Evolutionary conservation across 1,140 invertebrate genomes (phyloP), one percentile per base, ranked within the genome.

Genomic region (Scaptomyza pallida): DNA sequence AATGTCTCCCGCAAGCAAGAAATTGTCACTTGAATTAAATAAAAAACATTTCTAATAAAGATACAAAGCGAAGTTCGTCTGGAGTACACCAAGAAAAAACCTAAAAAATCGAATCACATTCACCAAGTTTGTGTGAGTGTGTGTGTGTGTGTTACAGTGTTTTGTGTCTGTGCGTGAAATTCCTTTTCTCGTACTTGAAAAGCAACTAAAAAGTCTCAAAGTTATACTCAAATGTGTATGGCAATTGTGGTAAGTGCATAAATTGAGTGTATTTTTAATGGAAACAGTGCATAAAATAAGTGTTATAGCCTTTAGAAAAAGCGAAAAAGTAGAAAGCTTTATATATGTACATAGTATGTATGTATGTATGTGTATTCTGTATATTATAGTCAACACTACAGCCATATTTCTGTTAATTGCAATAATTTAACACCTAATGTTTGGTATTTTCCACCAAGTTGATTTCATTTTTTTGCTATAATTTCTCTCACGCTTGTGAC

Each of bases 201-300:
- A 50, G 61, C 69, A 80, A 81, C 73, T 47, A 88, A 78, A 81
- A 86, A 86, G 81, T 68, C 63, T 61, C 48, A 67, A 85, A 86
- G 80, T 88, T 75, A 88, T 82, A 88, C 74, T 88, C 82, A 86
- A 86, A 86, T 86, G 82, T 86, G 82, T 86, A 86, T 86, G 82
- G 82, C 82, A 88, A 86, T 86, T 88, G 82, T 75, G 83, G 82
- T 86, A 82, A 86, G 82, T 81, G n/a, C 15, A 60, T 45, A 51
- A 45, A 15, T 23, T 26, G 23, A 26, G 23, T 6, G 6, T 26
- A 26, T 5, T 26, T n/a, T 5, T 5, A 26, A 26, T 6, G 23
- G 5, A 2, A 26, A 26, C 5, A 26, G 5, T 26, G 5, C 23
- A 30, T 9, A 30, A 10, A 10, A 1, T 41, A 50, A 21, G 30